These are phyloP conservation scores for Montipora efflorescens DNA, from an alignment of 64 coral and sea anemone genomes.

Conservation along the genomic window DNA sequence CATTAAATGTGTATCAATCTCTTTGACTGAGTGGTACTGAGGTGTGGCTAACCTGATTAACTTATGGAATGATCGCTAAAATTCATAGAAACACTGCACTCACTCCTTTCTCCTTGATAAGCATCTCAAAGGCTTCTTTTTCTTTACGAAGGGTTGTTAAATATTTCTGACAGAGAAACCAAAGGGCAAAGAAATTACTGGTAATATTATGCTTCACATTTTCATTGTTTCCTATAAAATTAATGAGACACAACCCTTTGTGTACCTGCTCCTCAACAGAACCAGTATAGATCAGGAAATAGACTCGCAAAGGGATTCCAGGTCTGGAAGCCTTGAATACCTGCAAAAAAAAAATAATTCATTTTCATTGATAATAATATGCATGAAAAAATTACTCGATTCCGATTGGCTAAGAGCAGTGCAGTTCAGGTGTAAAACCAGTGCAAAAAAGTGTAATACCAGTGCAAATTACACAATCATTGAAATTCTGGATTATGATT, in stretches of 20 bases:
- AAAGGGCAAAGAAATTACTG: neutral
- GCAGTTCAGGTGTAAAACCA: too few relatives aligned
- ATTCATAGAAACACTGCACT: neutral
- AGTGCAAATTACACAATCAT: too few relatives aligned
- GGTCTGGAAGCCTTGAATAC: constrained; percentile 95
- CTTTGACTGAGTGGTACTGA: too few relatives aligned
- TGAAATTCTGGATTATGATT: too few relatives aligned
- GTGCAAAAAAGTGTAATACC: too few relatives aligned
- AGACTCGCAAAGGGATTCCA: constrained; percentile 90
- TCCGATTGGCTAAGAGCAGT: too few relatives aligned
- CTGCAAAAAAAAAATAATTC: constrained; percentile 35
- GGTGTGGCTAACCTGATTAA: too few relatives aligned
- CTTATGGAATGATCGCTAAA: neutral
- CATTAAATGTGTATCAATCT: too few relatives aligned
- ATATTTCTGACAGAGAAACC: constrained; percentile 82
- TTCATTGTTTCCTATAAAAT: too few relatives aligned
- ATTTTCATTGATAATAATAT: too few relatives aligned
- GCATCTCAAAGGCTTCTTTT: constrained; percentile 96
- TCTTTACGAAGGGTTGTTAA: constrained; percentile 93
- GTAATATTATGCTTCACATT: too few relatives aligned
- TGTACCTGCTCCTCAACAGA: constrained; percentile 97
- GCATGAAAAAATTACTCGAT: too few relatives aligned
- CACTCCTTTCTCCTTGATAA: constrained; percentile 97
- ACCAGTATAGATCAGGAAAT: constrained; percentile 96
- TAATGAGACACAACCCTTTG: neutral